Conservation (phyloP, 2,797 vertebrate genomes). For the Phyllotis vaccarum region DNA sequence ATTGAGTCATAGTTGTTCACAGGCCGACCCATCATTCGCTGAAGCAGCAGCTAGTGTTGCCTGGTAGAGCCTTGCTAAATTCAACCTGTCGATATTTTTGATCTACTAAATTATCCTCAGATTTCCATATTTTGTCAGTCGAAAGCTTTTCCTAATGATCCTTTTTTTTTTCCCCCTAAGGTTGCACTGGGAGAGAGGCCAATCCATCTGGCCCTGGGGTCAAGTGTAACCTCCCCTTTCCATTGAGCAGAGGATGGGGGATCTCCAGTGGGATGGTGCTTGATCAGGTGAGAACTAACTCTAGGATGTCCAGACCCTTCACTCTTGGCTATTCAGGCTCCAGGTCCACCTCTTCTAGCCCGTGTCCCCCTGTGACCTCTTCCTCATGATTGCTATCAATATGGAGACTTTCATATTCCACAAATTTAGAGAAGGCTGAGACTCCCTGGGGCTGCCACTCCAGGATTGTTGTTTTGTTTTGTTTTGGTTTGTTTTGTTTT, state of each 20-base stretch:
- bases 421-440: background rate
- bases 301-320: too few relatives aligned
- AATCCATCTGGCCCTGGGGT: background rate
- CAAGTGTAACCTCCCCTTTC: background rate
- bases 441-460: too few relatives aligned
- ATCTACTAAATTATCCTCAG: slow-evolving; percentile 8
- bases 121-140: background rate
- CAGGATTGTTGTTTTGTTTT: too few relatives aligned
- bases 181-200: background rate
- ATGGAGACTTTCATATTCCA: background rate
- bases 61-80: rapidly evolving
- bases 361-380: too few relatives aligned
- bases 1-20: background rate
- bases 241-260: rapidly evolving
- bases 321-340: background rate
- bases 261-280: rapidly evolving
- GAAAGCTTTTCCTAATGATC: background rate
- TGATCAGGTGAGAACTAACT: rapidly evolving
- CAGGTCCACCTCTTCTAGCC: background rate
- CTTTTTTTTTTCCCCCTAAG: background rate
- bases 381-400: rapidly evolving
- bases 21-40: background rate
- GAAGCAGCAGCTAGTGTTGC: background rate
- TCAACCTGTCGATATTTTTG: slow-evolving; percentile 28
- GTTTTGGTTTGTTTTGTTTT: too few relatives aligned